A percentile compares a stretch with the other conserved stretches of the same genome.
Evolutionary conservation across 1,140 invertebrate species (phyloP).

Genomic region (Meloidogyne chitwoodi): DNA sequence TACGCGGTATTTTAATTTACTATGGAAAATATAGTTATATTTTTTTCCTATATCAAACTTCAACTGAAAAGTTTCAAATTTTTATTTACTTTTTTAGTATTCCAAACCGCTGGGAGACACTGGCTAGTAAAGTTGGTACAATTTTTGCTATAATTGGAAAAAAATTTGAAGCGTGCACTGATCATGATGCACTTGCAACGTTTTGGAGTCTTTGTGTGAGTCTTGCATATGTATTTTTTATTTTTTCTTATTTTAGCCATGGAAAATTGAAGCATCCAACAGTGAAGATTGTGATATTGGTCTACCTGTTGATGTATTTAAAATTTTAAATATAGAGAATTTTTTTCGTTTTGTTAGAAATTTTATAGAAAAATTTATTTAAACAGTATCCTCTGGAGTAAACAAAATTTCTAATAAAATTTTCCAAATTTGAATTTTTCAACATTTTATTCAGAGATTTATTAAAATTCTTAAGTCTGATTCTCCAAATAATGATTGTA

Average conservation of each 20-base stretch:
- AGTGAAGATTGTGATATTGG: neutral
- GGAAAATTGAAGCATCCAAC: neutral
- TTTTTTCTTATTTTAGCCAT: neutral
- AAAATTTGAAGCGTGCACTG: neutral
- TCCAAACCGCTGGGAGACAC: neutral
- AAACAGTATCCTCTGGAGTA: too few relatives aligned
- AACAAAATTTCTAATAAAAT: too few relatives aligned
- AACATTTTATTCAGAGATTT: too few relatives aligned
- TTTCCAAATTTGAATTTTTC: too few relatives aligned
- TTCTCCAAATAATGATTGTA: neutral
- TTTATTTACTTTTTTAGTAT: neutral
- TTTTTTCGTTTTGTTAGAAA: too few relatives aligned
- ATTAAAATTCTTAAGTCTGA: neutral
- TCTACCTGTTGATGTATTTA: neutral
- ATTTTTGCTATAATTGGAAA: neutral
- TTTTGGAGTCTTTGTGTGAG: neutral
- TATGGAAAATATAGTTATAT: too few relatives aligned
- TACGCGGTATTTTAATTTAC: neutral
- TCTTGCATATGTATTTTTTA: neutral
- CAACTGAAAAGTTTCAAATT: neutral
- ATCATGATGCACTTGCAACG: neutral
- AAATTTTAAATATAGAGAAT: too few relatives aligned
- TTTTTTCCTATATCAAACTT: too few relatives aligned
- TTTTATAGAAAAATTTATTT: too few relatives aligned
- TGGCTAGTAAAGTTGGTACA: neutral